Evolutionary conservation across 2,888 invertebrate species (phyloP).

Genomic region (Folsomia manolachei): DNA sequence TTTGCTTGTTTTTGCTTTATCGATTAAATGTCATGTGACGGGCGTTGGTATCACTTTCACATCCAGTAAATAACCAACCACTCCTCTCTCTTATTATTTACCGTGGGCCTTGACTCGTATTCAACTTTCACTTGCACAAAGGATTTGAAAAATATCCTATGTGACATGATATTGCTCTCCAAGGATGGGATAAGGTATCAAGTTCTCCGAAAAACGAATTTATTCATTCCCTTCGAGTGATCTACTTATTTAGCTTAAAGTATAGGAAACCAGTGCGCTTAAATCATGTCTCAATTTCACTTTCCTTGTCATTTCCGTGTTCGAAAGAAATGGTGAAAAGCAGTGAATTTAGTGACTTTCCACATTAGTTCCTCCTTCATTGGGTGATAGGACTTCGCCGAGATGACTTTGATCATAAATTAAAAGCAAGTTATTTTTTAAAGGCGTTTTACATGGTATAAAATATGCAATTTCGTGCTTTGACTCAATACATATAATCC

Average conservation of each 20-base stretch:
- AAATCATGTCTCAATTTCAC: too few relatives aligned
- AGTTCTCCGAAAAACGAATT: neutral
- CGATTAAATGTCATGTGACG: neutral
- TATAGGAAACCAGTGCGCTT: too few relatives aligned
- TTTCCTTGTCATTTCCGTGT: too few relatives aligned
- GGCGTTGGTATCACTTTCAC: neutral
- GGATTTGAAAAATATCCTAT: too few relatives aligned
- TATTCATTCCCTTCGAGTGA: neutral
- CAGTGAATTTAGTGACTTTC: neutral
- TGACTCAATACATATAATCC: too few relatives aligned
- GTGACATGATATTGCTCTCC: too few relatives aligned
- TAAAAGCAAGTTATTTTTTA: neutral
- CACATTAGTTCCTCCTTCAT: too few relatives aligned
- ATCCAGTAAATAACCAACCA: neutral
- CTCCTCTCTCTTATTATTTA: neutral
- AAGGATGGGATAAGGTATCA: too few relatives aligned
- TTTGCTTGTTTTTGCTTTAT: neutral
- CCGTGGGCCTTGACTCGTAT: neutral
- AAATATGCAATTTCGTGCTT: too few relatives aligned
- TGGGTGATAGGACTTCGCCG: too few relatives aligned
- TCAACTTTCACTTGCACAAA: constrained; percentile 1
- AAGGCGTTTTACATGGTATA: too few relatives aligned
- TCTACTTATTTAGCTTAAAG: too few relatives aligned
- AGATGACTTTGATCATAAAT: neutral
- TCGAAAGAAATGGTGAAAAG: neutral